Percentiles rank a stretch among this genome's conserved stretches.
Evolutionary conservation across 2,888 invertebrate species (phyloP).

Genomic region (Cactoblastis cactorum): DNA sequence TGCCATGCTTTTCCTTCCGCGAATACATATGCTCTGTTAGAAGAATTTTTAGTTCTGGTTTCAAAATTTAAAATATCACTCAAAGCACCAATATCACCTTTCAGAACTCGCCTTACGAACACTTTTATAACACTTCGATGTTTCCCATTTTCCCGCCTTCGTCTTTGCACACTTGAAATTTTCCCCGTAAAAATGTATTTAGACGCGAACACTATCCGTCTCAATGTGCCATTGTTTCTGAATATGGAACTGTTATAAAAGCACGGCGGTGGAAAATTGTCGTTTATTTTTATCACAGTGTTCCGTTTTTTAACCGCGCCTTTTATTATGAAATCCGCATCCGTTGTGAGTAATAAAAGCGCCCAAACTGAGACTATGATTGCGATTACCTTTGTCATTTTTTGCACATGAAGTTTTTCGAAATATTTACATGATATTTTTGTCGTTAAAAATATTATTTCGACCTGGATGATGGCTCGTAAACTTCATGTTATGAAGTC

Average conservation of each 20-base stretch:
- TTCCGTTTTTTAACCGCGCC: slow-evolving; percentile 70
- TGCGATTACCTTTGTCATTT: slow-evolving; percentile 47
- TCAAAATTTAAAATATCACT: slow-evolving; percentile 70
- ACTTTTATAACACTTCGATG: slow-evolving; percentile 62
- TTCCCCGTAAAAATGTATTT: slow-evolving; percentile 75
- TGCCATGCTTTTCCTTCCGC: slow-evolving; percentile 53
- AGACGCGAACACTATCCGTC: slow-evolving; percentile 57
- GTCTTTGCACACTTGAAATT: slow-evolving; percentile 61
- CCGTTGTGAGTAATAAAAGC: slow-evolving; percentile 40
- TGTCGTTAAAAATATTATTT: slow-evolving; percentile 9
- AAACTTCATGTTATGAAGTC: slow-evolving; percentile 16
- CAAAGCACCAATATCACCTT: slow-evolving; percentile 63
- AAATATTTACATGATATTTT: slow-evolving; percentile 16
- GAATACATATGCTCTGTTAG: slow-evolving; percentile 60
- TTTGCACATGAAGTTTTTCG: slow-evolving; percentile 22
- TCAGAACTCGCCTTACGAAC: slow-evolving; percentile 66
- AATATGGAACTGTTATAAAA: slow-evolving; percentile 61
- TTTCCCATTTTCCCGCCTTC: slow-evolving; percentile 49
- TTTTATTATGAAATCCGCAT: slow-evolving; percentile 58
- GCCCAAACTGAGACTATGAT: slow-evolving; percentile 34
- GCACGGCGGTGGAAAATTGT: slow-evolving; percentile 52
- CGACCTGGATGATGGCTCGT: background rate
- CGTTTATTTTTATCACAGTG: slow-evolving; percentile 63
- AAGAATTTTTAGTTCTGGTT: slow-evolving; percentile 61
- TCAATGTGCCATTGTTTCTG: slow-evolving; percentile 62